Base-by-base conservation (phyloP, 2,888 invertebrate genomes). In the Dryadula phaetusa region DNA sequence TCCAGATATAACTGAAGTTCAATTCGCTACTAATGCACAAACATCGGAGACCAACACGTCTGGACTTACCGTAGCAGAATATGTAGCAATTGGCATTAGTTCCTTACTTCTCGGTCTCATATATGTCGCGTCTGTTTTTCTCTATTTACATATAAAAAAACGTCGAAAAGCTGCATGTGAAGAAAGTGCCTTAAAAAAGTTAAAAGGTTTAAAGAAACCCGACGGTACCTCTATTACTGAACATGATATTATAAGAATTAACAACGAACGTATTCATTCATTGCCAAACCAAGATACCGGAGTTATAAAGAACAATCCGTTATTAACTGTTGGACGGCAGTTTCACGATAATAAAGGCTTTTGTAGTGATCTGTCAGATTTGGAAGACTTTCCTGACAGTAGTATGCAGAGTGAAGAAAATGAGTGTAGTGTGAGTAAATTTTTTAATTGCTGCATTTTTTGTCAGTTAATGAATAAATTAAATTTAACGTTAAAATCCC, bases 21-120 rank as follows among this genome's bases (percentile, higher is more conserved):
- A 95, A 60, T 97, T 97, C 81, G 94, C 95, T 66, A 93, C 95
- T 8, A 95, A 95, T 78, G 93, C 94, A 10, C 94, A 94, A 64
- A 93, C 94, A 20, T 93, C 93, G 0, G 88, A 93, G 69, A 83
- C 92, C n/a, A 83, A 91, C 53, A 90, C 94, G 34, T 92, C 94
- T 54, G 95, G 96, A 53, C 93, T 97, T 67, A 94, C 95, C 25
- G 93, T 95, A 14, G 94, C 95, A 10, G 97, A 97, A 87, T 97
- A 97, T 78, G 94, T 97, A 20, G 96, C 97, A 0, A 97, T 98
- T 67, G 97, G 96, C 34, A 94, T 97, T 54, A 96, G 96, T 76
- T 96, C 97, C 18, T 92, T 97, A 18, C 92, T 97, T n/a, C 91
- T 98, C n/a, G 97, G 97, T 0, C 93, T 97, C 37, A 96, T 97